Evolutionary conservation across 2,797 vertebrate genomes (phyloP).

Genomic region (Gephyroberyx darwinii): DNA sequence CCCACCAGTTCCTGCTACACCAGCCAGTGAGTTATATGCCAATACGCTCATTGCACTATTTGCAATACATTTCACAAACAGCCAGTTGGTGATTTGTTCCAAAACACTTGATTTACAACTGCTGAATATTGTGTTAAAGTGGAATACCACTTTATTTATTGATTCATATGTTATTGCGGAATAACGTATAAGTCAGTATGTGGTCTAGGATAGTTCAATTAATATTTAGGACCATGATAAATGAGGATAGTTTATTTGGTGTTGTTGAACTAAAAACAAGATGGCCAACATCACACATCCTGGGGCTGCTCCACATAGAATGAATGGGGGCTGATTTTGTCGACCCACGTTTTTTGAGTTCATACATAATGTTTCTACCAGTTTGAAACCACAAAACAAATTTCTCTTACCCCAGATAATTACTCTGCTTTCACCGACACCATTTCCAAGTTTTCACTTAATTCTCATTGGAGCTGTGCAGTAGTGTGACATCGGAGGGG

Average conservation of each 20-base stretch:
- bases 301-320: too few species aligned
- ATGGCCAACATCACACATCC: too few species aligned
- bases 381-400: not conserved
- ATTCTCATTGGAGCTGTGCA: not conserved
- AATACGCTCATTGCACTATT: not conserved
- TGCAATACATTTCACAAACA: not conserved
- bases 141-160: not conserved
- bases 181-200: not conserved
- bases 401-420: not conserved
- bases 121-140: not conserved
- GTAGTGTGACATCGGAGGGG: not conserved
- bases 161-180: not conserved
- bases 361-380: too few species aligned
- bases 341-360: not conserved
- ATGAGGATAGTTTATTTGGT: too few species aligned
- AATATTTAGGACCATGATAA: too few species aligned
- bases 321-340: not conserved
- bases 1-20: constrained; percentile 53
- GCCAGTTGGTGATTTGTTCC: not conserved
- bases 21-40: constrained; percentile 70
- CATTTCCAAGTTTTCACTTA: not conserved
- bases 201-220: too few species aligned
- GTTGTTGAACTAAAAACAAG: too few species aligned
- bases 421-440: not conserved
- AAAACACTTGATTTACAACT: not conserved